Evolutionary conservation across 1,140 invertebrate species (phyloP), one percentile per base, ranked within the genome.

Genomic region (Neodiprion lecontei): DNA sequence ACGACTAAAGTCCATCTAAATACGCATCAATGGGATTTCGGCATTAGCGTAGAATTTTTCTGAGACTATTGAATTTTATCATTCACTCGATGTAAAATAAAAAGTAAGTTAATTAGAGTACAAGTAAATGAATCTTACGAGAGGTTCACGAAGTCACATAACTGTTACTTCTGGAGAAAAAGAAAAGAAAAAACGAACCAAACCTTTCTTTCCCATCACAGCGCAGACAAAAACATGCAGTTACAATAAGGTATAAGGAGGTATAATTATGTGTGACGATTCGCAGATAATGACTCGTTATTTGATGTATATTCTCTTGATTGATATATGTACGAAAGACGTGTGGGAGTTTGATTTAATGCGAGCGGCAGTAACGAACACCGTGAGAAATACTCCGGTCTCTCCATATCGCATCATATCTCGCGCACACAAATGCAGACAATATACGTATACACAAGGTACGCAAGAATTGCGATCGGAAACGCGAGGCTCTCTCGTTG

Each of bases 311-410:
- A 61, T 12, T 61, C 53, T 61, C 53, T 61, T 61, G 53, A 61
- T 61, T 61, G 53, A 61, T 61, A 61, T 14, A 53, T 53, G 1
- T 61, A 61, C 53, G 53, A 61, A 61, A 11, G 53, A 61, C 1
- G 28, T 40, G 53, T 61, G 53, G 53, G 53, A 61, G 53, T 61
- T 61, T 61, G 53, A 61, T 61, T 61, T 61, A 61, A 61, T 61
- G n/a, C n/a, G 53, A 12, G n/a, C 11, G 11, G 53, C 11, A 61
- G 53, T 61, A 61, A 61, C 53, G 53, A n/a, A 61, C 53, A 61
- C 53, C 53, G 53, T 61, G 53, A 61, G 53, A 61, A 61, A 61
- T 40, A 40, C 28, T 40, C 1, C 28, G 5, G 28, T 5, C 28
- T 40, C 28, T 40, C 5, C 5, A 40, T 40, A 40, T 40, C 28